These are phyloP conservation scores for Irena cyanogastra DNA, from an alignment of 2,113 vertebrate species.

Conservation along the genomic window DNA sequence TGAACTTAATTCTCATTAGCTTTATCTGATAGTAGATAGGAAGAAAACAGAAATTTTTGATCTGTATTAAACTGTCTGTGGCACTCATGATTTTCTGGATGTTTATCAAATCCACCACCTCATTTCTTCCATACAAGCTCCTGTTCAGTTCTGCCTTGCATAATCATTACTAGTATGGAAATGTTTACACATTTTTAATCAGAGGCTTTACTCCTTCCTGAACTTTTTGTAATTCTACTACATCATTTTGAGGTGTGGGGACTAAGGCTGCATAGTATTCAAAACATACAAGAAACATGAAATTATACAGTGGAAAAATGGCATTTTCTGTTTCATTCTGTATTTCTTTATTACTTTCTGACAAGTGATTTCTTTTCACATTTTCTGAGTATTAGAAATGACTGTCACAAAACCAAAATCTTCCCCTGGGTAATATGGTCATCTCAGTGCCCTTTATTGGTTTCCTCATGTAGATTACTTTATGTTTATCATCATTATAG, in stretches of 20 bases:
- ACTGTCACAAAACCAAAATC: neutral
- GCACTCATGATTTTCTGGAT: neutral
- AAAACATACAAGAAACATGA: neutral
- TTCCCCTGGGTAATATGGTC: neutral
- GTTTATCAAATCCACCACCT: neutral
- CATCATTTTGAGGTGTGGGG: rapidly evolving
- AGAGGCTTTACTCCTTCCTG: neutral
- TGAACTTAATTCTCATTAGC: neutral
- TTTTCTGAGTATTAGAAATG: neutral
- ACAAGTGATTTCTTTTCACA: neutral
- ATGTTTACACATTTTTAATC: neutral
- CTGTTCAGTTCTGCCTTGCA: neutral
- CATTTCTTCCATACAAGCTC: neutral
- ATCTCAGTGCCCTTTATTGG: neutral
- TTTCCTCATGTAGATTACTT: neutral
- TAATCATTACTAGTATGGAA: neutral
- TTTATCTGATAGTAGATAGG: neutral
- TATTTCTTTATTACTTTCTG: neutral
- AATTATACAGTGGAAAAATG: neutral
- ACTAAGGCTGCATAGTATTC: neutral
- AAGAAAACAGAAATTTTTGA: neutral
- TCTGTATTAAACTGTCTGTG: neutral
- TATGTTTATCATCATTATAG: neutral
- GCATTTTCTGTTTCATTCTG: neutral
- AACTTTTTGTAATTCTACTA: neutral